phyloP scores from a whole-genome alignment of 2,113 vertebrate species.

The Apistogramma diplotaenia region DNA sequence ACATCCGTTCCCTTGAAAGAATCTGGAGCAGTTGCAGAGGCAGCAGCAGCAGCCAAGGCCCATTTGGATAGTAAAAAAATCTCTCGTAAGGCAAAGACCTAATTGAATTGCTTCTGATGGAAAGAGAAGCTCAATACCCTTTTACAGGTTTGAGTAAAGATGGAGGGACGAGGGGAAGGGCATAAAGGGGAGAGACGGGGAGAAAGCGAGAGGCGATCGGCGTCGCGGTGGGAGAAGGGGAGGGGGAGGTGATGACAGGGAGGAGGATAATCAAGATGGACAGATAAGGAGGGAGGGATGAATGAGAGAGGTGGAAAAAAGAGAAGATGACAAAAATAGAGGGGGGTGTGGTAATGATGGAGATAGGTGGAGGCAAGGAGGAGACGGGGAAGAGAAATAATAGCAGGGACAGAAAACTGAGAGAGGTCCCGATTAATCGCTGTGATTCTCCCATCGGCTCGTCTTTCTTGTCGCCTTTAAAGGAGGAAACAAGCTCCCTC shows the following conservation, averaged over 20 bases:
- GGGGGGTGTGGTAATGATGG: conserved; percentile 12
- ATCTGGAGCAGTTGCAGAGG: conserved; percentile 28
- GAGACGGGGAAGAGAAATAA: background rate
- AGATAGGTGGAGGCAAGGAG: conserved; percentile 8
- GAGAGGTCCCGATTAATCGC: conserved; percentile 19
- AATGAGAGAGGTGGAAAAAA: conserved; percentile 43
- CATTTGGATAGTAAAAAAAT: conserved; percentile 53
- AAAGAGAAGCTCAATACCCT: conserved; percentile 58
- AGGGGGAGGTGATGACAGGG: conserved; percentile 35
- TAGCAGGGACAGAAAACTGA: background rate
- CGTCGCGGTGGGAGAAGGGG: background rate
- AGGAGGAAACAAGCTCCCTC: conserved; percentile 27
- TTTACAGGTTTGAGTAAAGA: conserved; percentile 65
- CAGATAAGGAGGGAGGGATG: conserved; percentile 55
- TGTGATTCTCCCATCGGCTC: conserved; percentile 30
- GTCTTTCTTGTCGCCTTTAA: background rate
- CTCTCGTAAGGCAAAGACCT: conserved; percentile 54
- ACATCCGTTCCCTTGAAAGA: conserved; percentile 10
- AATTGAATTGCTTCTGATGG: conserved; percentile 70
- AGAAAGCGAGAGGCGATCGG: conserved; percentile 37
- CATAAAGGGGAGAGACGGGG: conserved; percentile 34
- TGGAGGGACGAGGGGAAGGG: conserved; percentile 49
- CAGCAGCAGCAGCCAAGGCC: conserved; percentile 40
- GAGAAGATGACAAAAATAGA: conserved; percentile 51
- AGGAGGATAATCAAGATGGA: conserved; percentile 70